phyloP scores from a whole-genome alignment of 2,888 invertebrate genomes.

The Ganaspis brasiliensis region DNA sequence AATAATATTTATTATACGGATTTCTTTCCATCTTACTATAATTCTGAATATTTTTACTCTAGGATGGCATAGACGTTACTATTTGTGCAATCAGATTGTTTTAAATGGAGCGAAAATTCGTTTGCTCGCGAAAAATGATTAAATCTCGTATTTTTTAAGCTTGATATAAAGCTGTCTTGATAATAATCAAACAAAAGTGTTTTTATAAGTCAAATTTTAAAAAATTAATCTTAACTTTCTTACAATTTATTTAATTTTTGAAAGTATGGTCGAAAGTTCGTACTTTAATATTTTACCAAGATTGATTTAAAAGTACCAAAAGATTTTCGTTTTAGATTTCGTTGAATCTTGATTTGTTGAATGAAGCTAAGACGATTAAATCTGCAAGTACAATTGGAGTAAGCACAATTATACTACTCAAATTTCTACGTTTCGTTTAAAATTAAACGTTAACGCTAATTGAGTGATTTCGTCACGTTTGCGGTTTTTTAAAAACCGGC shows the following conservation, averaged over 20 bases:
- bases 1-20: not conserved
- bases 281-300: too few relatives aligned
- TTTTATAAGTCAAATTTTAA: too few relatives aligned
- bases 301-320: constrained; percentile 25
- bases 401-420: constrained; percentile 47
- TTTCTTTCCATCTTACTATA: not conserved
- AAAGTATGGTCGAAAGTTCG: too few relatives aligned
- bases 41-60: constrained; percentile 29
- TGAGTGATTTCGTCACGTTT: constrained; percentile 65
- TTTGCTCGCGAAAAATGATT: too few relatives aligned
- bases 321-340: constrained; percentile 43
- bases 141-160: too few relatives aligned
- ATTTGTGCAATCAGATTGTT: constrained; percentile 38
- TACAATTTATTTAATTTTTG: too few relatives aligned
- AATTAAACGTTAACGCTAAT: constrained; percentile 65
- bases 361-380: constrained; percentile 25
- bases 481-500: constrained; percentile 65
- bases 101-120: not conserved
- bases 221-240: too few relatives aligned
- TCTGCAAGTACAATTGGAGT: constrained; percentile 15
- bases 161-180: too few relatives aligned
- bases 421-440: constrained; percentile 58
- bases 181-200: too few relatives aligned
- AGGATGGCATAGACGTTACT: constrained; percentile 23
- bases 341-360: constrained; percentile 1